These are phyloP conservation scores for Sebastes schlegelii DNA, from an alignment of 2,113 vertebrate genomes.

Conservation along the genomic window DNA sequence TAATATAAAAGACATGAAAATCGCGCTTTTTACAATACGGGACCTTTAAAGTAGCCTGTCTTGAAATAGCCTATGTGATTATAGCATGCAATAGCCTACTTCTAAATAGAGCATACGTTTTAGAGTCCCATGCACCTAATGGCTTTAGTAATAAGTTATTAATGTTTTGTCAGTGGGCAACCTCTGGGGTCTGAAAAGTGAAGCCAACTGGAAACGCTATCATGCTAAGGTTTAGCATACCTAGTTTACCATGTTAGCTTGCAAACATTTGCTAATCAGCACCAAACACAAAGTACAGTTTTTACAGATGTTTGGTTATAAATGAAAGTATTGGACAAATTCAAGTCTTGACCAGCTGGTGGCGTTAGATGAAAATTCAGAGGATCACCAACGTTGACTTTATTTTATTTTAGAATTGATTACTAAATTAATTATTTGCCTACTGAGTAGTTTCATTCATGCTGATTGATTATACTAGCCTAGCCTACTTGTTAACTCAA, in stretches of 20 bases:
- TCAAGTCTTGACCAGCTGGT: background rate
- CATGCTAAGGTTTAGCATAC: background rate
- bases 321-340: background rate
- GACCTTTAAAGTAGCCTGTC: no score
- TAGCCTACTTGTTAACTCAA: background rate
- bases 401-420: background rate
- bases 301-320: background rate
- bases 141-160: background rate
- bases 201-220: background rate
- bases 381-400: background rate
- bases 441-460: background rate
- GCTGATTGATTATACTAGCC: background rate
- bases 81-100: no score
- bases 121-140: no score
- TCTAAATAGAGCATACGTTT: no score
- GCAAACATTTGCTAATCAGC: background rate
- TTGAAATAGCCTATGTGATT: no score
- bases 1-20: no score
- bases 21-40: no score
- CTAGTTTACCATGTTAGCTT: background rate
- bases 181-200: background rate
- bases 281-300: background rate
- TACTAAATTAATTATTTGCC: background rate
- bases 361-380: background rate
- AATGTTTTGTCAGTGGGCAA: background rate